phyloP scores from a whole-genome alignment of 2,113 vertebrate species.

The Nycticebus coucang region DNA sequence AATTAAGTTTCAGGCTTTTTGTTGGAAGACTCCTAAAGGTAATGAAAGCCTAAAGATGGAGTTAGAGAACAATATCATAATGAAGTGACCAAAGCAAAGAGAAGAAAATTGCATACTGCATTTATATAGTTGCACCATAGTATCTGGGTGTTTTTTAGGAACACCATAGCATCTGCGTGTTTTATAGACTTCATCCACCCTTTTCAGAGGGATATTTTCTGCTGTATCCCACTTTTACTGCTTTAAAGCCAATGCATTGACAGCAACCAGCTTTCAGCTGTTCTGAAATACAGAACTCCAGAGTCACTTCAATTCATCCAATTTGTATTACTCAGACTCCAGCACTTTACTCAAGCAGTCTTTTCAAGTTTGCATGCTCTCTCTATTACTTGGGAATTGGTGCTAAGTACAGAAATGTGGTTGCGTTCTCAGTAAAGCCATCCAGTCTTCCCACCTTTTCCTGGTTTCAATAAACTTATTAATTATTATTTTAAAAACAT shows the following conservation, averaged over 20 bases:
- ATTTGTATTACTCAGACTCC: slow-evolving; percentile 41
- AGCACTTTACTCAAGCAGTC: slow-evolving; percentile 49
- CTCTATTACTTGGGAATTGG: neutral
- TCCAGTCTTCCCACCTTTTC: neutral
- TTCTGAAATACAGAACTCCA: slow-evolving; percentile 52
- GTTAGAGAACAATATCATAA: neutral
- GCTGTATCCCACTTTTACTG: neutral
- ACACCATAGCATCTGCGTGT: neutral
- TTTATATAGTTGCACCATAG: neutral
- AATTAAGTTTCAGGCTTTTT: slow-evolving; percentile 8
- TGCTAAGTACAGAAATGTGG: slow-evolving; percentile 5
- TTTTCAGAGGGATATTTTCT: slow-evolving; percentile 38
- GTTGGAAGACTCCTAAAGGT: neutral
- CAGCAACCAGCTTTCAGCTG: slow-evolving; percentile 1
- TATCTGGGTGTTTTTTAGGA: no score
- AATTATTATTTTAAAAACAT: neutral
- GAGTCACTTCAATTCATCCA: slow-evolving; percentile 50
- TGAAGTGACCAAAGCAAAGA: slow-evolving; percentile 23
- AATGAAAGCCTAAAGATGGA: neutral
- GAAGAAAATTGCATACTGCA: neutral
- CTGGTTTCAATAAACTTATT: slow-evolving; percentile 18
- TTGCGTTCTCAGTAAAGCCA: slow-evolving; percentile 15
- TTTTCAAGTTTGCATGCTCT: slow-evolving; percentile 31
- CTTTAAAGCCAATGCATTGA: neutral
- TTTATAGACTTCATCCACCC: neutral